Percentiles rank a stretch among this genome's conserved stretches.
Conservation (phyloP, 1,140 invertebrate genomes). For the Bombus consobrinus region DNA sequence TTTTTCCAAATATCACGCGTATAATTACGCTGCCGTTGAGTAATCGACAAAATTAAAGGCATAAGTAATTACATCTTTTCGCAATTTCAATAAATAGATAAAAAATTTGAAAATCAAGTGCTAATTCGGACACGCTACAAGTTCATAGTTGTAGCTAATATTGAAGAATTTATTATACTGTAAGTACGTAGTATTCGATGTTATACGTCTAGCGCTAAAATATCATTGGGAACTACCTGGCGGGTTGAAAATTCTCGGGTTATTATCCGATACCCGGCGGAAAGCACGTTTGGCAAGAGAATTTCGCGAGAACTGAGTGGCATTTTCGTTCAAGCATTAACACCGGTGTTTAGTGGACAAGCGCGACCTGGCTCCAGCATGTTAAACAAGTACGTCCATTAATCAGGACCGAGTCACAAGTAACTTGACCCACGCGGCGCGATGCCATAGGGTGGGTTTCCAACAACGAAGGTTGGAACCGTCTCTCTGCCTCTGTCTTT, state of each 20-base stretch:
- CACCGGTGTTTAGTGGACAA: constrained; percentile 74
- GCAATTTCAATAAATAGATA: background rate
- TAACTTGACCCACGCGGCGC: constrained; percentile 71
- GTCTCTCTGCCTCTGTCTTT: constrained; percentile 60
- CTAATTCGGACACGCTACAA: background rate
- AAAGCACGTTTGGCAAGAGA: constrained; percentile 32
- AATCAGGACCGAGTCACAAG: constrained; percentile 75
- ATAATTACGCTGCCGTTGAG: background rate
- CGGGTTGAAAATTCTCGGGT: background rate
- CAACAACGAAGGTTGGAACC: constrained; percentile 64
- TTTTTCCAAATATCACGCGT: background rate
- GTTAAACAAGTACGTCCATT: constrained; percentile 77
- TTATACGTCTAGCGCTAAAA: background rate
- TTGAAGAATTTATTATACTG: background rate
- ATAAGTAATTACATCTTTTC: background rate
- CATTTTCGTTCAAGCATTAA: constrained; percentile 70
- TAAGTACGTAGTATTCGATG: background rate
- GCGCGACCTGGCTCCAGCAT: constrained; percentile 66
- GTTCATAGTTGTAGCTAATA: background rate
- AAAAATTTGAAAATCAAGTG: background rate
- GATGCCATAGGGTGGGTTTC: constrained; percentile 65
- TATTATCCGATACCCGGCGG: constrained; percentile 4
- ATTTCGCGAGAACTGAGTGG: constrained; percentile 39
- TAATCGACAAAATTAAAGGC: background rate
- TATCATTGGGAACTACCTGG: background rate